Conservation (phyloP, 2,113 vertebrate species). For the Glaucomys volans region DNA sequence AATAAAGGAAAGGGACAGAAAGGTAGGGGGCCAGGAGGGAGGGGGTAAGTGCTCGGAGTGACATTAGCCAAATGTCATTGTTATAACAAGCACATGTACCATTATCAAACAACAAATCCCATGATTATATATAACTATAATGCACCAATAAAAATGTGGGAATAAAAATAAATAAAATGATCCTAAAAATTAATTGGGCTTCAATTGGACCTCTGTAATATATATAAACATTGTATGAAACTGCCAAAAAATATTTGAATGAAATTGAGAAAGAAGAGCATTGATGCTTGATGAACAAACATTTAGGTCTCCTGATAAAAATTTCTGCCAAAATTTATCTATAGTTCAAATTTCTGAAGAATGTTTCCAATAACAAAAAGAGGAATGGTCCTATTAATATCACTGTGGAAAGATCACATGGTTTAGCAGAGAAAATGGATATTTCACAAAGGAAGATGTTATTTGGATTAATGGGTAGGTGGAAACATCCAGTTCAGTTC, state of each 20-base stretch:
- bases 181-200: not conserved
- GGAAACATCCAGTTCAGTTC: conserved; percentile 55
- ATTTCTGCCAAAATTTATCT: conserved; percentile 48
- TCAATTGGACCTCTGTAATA: not conserved
- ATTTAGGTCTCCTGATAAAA: conserved; percentile 13
- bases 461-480: conserved; percentile 69
- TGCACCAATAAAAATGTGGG: too few relatives aligned
- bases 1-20: too few relatives aligned
- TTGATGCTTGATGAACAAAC: not conserved
- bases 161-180: too few relatives aligned
- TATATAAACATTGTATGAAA: not conserved
- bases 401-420: conserved; percentile 41
- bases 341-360: conserved; percentile 49
- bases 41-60: too few relatives aligned
- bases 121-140: too few relatives aligned
- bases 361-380: conserved; percentile 51
- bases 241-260: not conserved
- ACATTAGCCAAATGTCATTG: too few relatives aligned
- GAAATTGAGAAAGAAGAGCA: not conserved
- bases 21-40: too few relatives aligned
- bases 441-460: conserved; percentile 67
- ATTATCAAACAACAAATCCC: too few relatives aligned
- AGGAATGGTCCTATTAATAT: conserved; percentile 61
- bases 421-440: conserved; percentile 10
- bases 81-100: too few relatives aligned